A percentile compares a stretch with the other conserved stretches of the same genome.
Evolutionary conservation across 53 echinoderm and acorn worm species (phyloP).

Genomic region (Echinarachnius parma): DNA sequence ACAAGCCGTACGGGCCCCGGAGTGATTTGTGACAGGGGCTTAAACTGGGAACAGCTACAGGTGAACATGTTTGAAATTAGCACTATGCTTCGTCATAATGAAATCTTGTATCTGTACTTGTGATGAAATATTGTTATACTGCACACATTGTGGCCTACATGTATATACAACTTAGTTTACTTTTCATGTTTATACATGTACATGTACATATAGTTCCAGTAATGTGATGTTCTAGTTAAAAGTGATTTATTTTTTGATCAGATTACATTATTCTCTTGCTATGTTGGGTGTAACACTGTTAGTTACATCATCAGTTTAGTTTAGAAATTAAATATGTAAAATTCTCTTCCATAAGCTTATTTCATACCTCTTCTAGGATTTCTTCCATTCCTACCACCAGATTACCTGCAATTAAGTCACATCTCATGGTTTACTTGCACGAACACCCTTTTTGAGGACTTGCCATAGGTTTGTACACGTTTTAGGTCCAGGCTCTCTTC

Average conservation of each 20-base stretch:
- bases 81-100: slow-evolving; percentile 4
- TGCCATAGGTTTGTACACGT: slow-evolving; percentile 4
- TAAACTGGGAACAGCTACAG: background rate
- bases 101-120: slow-evolving; percentile 6
- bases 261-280: slow-evolving; percentile 4
- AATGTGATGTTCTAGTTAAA: slow-evolving; percentile 3
- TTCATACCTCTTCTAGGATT: slow-evolving; percentile 4
- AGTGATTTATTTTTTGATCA: background rate
- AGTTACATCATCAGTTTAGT: slow-evolving; percentile 4
- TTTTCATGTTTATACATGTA: background rate
- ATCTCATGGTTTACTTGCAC: background rate
- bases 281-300: slow-evolving; percentile 4
- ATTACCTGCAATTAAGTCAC: slow-evolving; percentile 4
- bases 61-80: slow-evolving; percentile 12
- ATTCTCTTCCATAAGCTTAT: slow-evolving; percentile 4
- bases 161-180: slow-evolving; percentile 3
- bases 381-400: slow-evolving; percentile 4
- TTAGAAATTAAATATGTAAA: background rate
- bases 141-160: slow-evolving; percentile 4
- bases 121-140: slow-evolving; percentile 3
- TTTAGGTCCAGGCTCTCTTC: slow-evolving; percentile 1
- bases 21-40: too few species aligned
- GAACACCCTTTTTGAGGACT: slow-evolving; percentile 4
- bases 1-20: too few species aligned
- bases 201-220: slow-evolving; percentile 4